phyloP scores from a whole-genome alignment of 2,797 vertebrate species.

The Trachurus trachurus region DNA sequence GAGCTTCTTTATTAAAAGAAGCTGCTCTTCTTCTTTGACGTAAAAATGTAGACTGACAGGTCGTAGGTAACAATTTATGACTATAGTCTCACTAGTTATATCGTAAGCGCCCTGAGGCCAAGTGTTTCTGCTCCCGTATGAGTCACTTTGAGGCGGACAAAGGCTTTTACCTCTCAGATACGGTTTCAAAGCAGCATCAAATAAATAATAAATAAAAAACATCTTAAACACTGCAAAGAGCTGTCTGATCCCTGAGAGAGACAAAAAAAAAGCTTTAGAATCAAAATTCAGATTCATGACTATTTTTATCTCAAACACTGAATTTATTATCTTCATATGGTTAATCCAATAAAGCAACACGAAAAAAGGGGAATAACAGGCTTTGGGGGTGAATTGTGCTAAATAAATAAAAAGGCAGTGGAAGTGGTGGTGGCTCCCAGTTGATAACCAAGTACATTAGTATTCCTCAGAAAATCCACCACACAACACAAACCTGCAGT shows the following conservation, averaged over 20 bases:
- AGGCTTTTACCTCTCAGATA: slow-evolving; percentile 16
- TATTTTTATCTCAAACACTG: slow-evolving; percentile 6
- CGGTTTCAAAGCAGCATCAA: not conserved
- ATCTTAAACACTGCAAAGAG: slow-evolving; percentile 9
- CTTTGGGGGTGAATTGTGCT: not conserved
- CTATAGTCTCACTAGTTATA: slow-evolving; percentile 4
- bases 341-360: slow-evolving; percentile 12
- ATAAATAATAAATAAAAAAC: not conserved
- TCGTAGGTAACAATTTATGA: slow-evolving; percentile 26
- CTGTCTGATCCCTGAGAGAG: slow-evolving; percentile 2
- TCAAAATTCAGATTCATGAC: slow-evolving; percentile 1
- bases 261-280: too few species aligned
- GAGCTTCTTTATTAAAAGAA: not conserved
- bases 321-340: not conserved
- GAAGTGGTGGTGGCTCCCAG: too few species aligned
- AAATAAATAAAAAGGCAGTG: not conserved
- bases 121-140: slow-evolving; percentile 32
- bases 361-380: not conserved
- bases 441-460: not conserved
- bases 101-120: slow-evolving; percentile 2
- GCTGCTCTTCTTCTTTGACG: too few species aligned
- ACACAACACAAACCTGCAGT: not conserved
- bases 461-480: not conserved
- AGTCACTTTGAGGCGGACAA: slow-evolving; percentile 33
- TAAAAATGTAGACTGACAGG: slow-evolving; percentile 13